Conservation (phyloP, 2,113 vertebrate species). For the Acinonyx jubatus region DNA sequence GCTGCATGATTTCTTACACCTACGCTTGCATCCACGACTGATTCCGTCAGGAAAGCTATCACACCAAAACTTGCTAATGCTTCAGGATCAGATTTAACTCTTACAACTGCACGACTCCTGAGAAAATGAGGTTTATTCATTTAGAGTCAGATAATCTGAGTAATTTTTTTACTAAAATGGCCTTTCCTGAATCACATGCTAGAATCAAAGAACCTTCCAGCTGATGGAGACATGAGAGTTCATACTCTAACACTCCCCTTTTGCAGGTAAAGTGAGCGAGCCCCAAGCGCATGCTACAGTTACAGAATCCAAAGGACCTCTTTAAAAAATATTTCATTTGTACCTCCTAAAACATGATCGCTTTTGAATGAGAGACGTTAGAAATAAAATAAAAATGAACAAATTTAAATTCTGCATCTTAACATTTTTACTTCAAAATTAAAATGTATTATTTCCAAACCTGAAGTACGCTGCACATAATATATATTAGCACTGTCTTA, state of each 20-base stretch:
- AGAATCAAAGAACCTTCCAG: not conserved
- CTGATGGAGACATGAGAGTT: not conserved
- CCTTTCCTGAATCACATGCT: not conserved
- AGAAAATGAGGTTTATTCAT: not conserved
- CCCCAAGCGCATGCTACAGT: not conserved
- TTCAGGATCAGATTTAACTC: not conserved
- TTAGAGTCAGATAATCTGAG: not conserved
- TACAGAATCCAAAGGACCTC: not conserved
- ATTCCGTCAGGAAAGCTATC: not conserved
- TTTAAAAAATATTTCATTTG: not conserved
- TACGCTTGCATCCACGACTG: accelerated
- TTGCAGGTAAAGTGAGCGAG: not conserved
- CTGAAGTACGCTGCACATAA: not conserved
- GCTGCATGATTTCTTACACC: too few relatives aligned
- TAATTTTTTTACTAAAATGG: not conserved
- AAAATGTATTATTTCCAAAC: conserved; percentile 21
- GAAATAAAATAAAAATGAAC: not conserved
- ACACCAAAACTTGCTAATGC: not conserved
- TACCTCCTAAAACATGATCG: not conserved
- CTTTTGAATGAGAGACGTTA: not conserved
- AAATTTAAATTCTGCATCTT: not conserved
- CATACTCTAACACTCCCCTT: not conserved
- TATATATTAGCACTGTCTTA: not conserved
- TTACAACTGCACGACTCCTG: not conserved
- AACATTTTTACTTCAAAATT: not conserved